Evolutionary conservation across 2,888 invertebrate genomes (phyloP).

Genomic region (Neelides folsomi): DNA sequence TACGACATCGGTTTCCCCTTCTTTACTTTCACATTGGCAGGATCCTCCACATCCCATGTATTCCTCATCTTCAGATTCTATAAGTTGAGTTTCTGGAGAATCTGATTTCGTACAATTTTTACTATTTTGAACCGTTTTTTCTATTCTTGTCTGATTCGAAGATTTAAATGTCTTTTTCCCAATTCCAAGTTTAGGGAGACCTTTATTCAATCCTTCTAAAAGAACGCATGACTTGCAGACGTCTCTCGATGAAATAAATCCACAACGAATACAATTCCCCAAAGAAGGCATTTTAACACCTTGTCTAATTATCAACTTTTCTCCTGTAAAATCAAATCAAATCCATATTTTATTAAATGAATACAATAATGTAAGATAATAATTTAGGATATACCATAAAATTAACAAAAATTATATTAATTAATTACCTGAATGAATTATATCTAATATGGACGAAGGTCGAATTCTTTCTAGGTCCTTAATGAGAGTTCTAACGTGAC

Average conservation of each 20-base stretch:
- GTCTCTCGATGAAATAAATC: constrained; percentile 71
- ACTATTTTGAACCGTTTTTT: constrained; percentile 7
- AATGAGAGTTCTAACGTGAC: constrained; percentile 74
- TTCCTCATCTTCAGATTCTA: constrained; percentile 5
- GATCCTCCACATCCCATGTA: constrained; percentile 19
- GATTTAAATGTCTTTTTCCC: constrained; percentile 48
- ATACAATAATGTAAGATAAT: too few species aligned
- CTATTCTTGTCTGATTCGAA: constrained; percentile 9
- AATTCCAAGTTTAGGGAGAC: constrained; percentile 77
- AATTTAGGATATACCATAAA: too few species aligned
- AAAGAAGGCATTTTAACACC: constrained; percentile 67
- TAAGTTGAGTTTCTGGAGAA: not conserved
- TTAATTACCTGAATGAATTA: constrained; percentile 66
- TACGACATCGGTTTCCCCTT: constrained; percentile 5
- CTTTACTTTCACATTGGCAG: constrained; percentile 5
- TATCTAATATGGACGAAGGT: constrained; percentile 81
- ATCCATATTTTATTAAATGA: not conserved
- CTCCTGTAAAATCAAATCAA: constrained; percentile 46
- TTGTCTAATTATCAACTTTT: constrained; percentile 68
- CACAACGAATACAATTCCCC: constrained; percentile 68
- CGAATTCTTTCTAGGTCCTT: constrained; percentile 91
- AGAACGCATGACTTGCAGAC: constrained; percentile 94
- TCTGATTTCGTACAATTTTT: not conserved
- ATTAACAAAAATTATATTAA: not conserved
- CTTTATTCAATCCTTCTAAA: constrained; percentile 87